phyloP scores from a whole-genome alignment of 2,888 invertebrate species.

The Eugnorisma glareosa region DNA sequence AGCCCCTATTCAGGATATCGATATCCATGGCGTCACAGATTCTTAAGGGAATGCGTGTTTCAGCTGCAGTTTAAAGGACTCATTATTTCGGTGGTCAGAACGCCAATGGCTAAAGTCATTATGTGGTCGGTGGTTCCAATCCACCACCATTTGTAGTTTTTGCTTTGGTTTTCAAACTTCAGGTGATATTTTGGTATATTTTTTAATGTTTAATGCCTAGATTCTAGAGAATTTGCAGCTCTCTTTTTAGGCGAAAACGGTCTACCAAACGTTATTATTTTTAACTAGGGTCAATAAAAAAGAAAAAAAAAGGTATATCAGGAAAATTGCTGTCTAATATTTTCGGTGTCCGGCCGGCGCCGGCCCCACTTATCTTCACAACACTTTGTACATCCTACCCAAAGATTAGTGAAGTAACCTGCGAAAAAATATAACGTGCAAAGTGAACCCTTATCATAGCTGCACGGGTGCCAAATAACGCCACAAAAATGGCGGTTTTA shows the following conservation, averaged over 20 bases:
- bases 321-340: background rate
- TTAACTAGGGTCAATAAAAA: background rate
- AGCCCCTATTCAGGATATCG: background rate
- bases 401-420: conserved; percentile 42
- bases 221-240: background rate
- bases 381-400: conserved; percentile 25
- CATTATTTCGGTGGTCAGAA: background rate
- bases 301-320: background rate
- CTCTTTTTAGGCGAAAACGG: background rate
- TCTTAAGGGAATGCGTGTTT: background rate
- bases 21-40: background rate
- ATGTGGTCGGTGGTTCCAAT: background rate
- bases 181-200: background rate
- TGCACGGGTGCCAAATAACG: conserved; percentile 57
- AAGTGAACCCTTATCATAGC: conserved; percentile 56
- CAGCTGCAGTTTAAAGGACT: background rate
- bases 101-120: background rate
- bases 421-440: conserved; percentile 47
- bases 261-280: background rate
- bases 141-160: background rate
- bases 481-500: conserved; percentile 51
- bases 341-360: conserved; percentile 4
- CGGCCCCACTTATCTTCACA: conserved; percentile 26
- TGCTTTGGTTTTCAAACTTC: background rate
- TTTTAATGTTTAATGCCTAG: background rate